Conservation (phyloP, 64 coral and sea anemone genomes). For the Stichodactyla helianthus region DNA sequence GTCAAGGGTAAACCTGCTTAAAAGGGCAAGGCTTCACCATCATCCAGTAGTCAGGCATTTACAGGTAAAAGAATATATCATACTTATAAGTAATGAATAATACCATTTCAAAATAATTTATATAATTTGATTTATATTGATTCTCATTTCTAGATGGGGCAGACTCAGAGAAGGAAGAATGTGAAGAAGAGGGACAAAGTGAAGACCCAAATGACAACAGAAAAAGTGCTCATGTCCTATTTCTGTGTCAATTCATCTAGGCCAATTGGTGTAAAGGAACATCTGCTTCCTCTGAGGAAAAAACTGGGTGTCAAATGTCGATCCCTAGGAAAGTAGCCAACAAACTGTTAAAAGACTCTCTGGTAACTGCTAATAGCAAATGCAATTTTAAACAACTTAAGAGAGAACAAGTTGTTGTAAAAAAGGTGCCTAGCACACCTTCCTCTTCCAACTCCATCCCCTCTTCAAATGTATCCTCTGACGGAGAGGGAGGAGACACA, state of each 20-base stretch:
- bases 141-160: constrained; percentile 6
- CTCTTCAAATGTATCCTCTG: too few species aligned
- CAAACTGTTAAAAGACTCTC: constrained; percentile 11
- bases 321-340: constrained; percentile 49
- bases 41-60: constrained; percentile 21
- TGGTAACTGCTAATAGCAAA: not conserved
- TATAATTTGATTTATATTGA: not conserved
- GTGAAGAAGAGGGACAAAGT: not conserved
- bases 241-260: constrained; percentile 24
- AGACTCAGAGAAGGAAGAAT: constrained; percentile 15
- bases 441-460: too few species aligned
- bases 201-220: constrained; percentile 8
- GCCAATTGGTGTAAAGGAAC: constrained; percentile 6
- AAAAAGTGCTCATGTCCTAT: constrained; percentile 31
- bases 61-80: not conserved
- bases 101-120: constrained; percentile 28
- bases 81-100: constrained; percentile 10
- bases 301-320: constrained; percentile 42
- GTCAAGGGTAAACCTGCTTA: constrained; percentile 18
- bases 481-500: too few species aligned
- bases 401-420: constrained; percentile 9
- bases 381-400: constrained; percentile 34
- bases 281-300: constrained; percentile 37
- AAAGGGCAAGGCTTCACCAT: constrained; percentile 20
- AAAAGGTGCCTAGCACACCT: constrained; percentile 2